Percentiles rank a stretch among this genome's conserved stretches.
These are phyloP conservation scores for Hybos culiciformis DNA, from an alignment of 2,888 invertebrate genomes.

Conservation along the genomic window DNA sequence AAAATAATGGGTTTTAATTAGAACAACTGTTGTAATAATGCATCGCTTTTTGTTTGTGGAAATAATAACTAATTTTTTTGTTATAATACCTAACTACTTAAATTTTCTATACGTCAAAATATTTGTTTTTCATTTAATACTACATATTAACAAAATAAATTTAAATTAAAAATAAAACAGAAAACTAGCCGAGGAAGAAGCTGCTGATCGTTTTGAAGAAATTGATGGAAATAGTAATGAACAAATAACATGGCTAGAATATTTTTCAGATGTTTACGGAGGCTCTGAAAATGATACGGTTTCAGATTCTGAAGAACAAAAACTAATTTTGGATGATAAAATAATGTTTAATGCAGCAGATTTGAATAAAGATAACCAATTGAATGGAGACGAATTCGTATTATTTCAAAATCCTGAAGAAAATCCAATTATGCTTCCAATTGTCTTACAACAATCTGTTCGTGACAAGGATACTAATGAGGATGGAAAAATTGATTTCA, in stretches of 20 bases:
- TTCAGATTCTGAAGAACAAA: conserved; percentile 40
- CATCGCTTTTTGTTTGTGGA: no score
- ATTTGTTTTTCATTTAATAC: not conserved
- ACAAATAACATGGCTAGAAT: conserved; percentile 77
- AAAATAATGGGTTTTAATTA: no score
- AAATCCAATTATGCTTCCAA: conserved; percentile 70
- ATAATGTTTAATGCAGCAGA: conserved; percentile 80
- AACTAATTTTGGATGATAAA: conserved; percentile 64
- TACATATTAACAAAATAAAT: no score
- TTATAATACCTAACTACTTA: no score
- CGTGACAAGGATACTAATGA: conserved; percentile 71
- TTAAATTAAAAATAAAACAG: no score
- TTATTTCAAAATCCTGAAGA: conserved; percentile 91
- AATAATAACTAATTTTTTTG: no score
- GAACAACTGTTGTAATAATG: no score
- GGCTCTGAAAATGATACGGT: conserved; percentile 42
- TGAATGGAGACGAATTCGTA: conserved; percentile 67
- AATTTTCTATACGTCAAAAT: no score
- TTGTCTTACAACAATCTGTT: conserved; percentile 67
- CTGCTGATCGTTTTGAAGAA: conserved; percentile 69
- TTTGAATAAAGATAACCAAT: conserved; percentile 58
- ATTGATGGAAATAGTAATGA: conserved; percentile 75
- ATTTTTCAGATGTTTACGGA: conserved; percentile 77
- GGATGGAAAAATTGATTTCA: conserved; percentile 74
- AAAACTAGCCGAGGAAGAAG: conserved; percentile 75